Percentiles rank a stretch among this genome's conserved stretches.
phyloP scores from a whole-genome alignment of 2,888 invertebrate genomes.

The Hirtodrosophila duncani region DNA sequence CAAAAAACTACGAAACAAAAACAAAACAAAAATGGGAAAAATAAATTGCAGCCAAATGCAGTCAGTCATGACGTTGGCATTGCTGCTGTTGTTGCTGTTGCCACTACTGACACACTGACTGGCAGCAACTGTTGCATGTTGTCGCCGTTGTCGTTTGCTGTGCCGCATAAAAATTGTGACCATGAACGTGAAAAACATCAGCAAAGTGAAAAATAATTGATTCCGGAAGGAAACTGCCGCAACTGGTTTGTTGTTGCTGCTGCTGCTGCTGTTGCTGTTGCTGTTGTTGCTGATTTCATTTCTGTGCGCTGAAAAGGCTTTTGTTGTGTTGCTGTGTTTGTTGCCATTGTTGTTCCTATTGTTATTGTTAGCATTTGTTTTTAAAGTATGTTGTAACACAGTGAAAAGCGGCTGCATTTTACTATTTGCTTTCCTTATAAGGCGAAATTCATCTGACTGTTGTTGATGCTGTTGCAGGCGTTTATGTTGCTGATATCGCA shows the following conservation, averaged over 20 bases:
- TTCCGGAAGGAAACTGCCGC: constrained; percentile 78
- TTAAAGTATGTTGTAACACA: constrained; percentile 55
- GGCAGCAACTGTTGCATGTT: constrained; percentile 29
- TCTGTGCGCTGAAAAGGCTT: too few species aligned
- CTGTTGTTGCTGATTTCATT: constrained; percentile 28
- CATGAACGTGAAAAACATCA: constrained; percentile 64
- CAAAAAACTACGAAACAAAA: background rate
- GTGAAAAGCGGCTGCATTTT: constrained; percentile 30
- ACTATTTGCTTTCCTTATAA: constrained; percentile 33
- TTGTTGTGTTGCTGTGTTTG: constrained; percentile 2
- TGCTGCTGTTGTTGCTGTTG: constrained; percentile 7
- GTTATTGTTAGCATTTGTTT: constrained; percentile 36
- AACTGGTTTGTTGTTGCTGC: constrained; percentile 63
- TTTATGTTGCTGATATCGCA: constrained; percentile 13
- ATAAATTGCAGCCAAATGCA: constrained; percentile 29
- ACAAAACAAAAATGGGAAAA: constrained; percentile 20
- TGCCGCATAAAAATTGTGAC: constrained; percentile 41
- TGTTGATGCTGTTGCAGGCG: background rate
- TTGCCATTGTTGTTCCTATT: constrained; percentile 1
- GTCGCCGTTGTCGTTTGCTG: constrained; percentile 9
- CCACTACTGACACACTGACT: constrained; percentile 37
- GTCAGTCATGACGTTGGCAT: constrained; percentile 37
- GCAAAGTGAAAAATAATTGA: constrained; percentile 73
- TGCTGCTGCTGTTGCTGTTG: constrained; percentile 5
- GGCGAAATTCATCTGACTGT: constrained; percentile 37